Evolutionary conservation across 2,113 vertebrate genomes (phyloP), one percentile per base, ranked within the genome.

Genomic region (Bambusicola thoracicus): DNA sequence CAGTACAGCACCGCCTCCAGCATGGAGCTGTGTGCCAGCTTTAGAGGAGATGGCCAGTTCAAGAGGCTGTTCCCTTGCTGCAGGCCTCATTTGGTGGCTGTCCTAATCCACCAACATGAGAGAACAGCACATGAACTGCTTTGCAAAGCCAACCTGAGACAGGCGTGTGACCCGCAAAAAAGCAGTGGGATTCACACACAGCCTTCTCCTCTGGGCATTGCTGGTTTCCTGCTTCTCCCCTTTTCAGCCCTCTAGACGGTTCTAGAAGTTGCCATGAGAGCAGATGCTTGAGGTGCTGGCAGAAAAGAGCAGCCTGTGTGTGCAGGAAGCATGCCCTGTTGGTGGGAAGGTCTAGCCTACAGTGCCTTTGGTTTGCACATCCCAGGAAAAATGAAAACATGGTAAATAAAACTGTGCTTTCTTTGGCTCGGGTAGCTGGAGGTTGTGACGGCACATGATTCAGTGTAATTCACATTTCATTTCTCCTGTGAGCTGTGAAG

Each of bases 231-330:
- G n/a, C n/a, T 91, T 91, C 75, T 87, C 4, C 8, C 36, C 13
- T 85, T 91, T 75, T 61, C 66, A 55, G 73, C 70, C 69, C 86
- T 93, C 27, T 53, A 48, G 85, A 81, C 40, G 34, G 13, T 80
- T 89, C 79, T 36, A 89, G 81, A 94, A 90, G 81, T 85, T 82
- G 75, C 53, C 41, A 78, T 40, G 61, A 84, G 85, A 86, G 77
- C 48, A 78, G 48, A 68, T 53, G 53, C 53, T 79, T 69, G 58
- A 89, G 53, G 49, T 87, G 36, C 67, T 87, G 81, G 70, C 69
- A 90, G 83, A 56, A 67, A 32, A 84, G 49, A 20, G 4, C 68
- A 25, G 36, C 48, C 55, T 87, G 55, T 70, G 65, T 61, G 77
- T 93, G 88, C 80, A 92, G 84, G 88, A 87, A 95, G 51, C 34